These are phyloP conservation scores for Drosophila repleta DNA, from an alignment of 1,140 invertebrate genomes.

Conservation along the genomic window DNA sequence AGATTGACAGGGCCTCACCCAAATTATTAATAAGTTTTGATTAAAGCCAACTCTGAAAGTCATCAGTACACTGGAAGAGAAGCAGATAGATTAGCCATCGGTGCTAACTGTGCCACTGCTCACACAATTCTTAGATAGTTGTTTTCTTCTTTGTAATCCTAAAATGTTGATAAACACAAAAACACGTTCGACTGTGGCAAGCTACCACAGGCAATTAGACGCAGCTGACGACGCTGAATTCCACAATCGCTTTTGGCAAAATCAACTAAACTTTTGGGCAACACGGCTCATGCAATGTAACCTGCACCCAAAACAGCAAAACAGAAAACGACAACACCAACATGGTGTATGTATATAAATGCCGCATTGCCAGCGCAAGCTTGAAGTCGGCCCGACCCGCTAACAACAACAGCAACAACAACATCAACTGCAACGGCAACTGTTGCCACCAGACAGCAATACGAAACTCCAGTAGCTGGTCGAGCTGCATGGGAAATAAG, in stretches of 20 bases:
- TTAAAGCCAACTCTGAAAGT: neutral
- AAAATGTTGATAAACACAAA: neutral
- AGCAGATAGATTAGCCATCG: neutral
- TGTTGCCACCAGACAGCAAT: slow-evolving; percentile 28
- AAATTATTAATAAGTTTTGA: too few species aligned
- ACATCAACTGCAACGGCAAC: slow-evolving; percentile 1
- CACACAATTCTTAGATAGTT: slow-evolving; percentile 11
- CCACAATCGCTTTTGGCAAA: slow-evolving; percentile 31
- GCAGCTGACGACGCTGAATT: slow-evolving; percentile 33
- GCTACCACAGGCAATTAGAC: slow-evolving; percentile 28
- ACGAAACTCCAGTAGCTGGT: slow-evolving; percentile 33
- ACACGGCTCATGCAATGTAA: neutral
- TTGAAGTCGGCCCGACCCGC: slow-evolving; percentile 31
- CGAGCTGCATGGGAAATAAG: slow-evolving; percentile 37
- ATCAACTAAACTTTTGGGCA: slow-evolving; percentile 46
- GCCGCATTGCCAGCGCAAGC: slow-evolving; percentile 56
- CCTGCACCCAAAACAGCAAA: slow-evolving; percentile 29
- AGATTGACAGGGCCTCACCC: too few species aligned
- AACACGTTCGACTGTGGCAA: neutral
- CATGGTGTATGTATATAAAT: slow-evolving; percentile 30
- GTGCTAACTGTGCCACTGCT: neutral
- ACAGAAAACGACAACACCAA: slow-evolving; percentile 18
- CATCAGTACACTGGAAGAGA: neutral
- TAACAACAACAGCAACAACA: slow-evolving; percentile 1
- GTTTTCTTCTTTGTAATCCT: too few species aligned